phyloP scores from a whole-genome alignment of 2,888 invertebrate genomes.

The Griposia aprilina region DNA sequence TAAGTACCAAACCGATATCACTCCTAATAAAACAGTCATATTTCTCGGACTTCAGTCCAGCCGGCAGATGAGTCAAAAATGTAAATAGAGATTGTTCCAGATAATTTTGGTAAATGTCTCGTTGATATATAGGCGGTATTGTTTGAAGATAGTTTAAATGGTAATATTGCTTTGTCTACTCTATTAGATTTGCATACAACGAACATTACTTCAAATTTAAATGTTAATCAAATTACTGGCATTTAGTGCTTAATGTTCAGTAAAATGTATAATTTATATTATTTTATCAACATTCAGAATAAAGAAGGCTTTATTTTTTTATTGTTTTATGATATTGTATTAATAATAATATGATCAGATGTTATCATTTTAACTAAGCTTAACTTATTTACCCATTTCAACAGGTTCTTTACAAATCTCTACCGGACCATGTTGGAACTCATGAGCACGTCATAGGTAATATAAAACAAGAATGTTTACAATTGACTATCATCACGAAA shows the following conservation, averaged over 20 bases:
- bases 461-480: neutral
- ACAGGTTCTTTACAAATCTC: neutral
- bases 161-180: conserved; percentile 68
- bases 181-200: conserved; percentile 67
- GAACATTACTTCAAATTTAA: conserved; percentile 67
- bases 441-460: neutral
- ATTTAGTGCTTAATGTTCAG: conserved; percentile 63
- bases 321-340: conserved; percentile 12
- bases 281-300: conserved; percentile 27
- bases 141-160: conserved; percentile 68
- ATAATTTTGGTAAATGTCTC: conserved; percentile 63
- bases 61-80: conserved; percentile 49
- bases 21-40: conserved; percentile 19
- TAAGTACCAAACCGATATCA: conserved; percentile 2
- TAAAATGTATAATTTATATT: conserved; percentile 54
- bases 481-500: neutral
- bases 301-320: conserved; percentile 26
- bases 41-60: conserved; percentile 5
- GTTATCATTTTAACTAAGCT: neutral
- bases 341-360: conserved; percentile 2
- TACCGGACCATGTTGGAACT: neutral
- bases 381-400: neutral
- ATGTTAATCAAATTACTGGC: conserved; percentile 68
- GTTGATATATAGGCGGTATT: conserved; percentile 66
- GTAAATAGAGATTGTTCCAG: conserved; percentile 44